Base-by-base conservation (phyloP, 2,888 invertebrate genomes). In the Cerastis leucographa region DNA sequence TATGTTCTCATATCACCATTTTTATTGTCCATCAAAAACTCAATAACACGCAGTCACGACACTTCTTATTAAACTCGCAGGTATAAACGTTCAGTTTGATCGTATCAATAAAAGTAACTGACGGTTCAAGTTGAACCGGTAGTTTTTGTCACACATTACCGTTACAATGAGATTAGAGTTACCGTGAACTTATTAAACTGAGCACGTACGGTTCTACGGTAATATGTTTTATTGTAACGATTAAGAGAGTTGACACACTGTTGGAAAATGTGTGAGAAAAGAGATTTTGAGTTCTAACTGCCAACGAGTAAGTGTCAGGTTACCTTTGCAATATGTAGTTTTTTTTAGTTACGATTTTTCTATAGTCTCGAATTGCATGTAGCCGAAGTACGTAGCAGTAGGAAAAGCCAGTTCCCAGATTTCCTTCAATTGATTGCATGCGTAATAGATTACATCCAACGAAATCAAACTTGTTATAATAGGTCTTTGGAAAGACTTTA, bases 161-260 rank as follows among this genome's bases (percentile, higher is more conserved):
- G 68, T 83, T 78, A 80, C 82, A 86, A 86, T 75, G 85, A 78
- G 83, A 87, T 87, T 87, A 85, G 82, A 85, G 83, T 76, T 86
- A 75, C 81, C 75, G 80, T 80, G 66, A 85, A 87, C 90, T 92
- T 92, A 93, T 93, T 92, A 92, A 91, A 90, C 85, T 85, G 85
- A 89, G 88, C 93, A 90, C 94, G 92, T 93, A 88, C 86, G 76
- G 77, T 85, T 85, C 74, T 14, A 71, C 51, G 84, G 86, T 93
- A 90, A 92, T 91, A 93, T 92, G 92, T 92, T 92, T 91, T 90
- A 92, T 82, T 87, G 68, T 65, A 76, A 49, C 72, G 29, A 49
- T 71, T 69, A 72, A 67, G 61, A 51, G 69, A n/a, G 12, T 56
- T 42, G n/a, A 65, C 76, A 86, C 62, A 86, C 65, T 64, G 79